phyloP scores from a whole-genome alignment of 2,113 vertebrate genomes.

The Talpa occidentalis region DNA sequence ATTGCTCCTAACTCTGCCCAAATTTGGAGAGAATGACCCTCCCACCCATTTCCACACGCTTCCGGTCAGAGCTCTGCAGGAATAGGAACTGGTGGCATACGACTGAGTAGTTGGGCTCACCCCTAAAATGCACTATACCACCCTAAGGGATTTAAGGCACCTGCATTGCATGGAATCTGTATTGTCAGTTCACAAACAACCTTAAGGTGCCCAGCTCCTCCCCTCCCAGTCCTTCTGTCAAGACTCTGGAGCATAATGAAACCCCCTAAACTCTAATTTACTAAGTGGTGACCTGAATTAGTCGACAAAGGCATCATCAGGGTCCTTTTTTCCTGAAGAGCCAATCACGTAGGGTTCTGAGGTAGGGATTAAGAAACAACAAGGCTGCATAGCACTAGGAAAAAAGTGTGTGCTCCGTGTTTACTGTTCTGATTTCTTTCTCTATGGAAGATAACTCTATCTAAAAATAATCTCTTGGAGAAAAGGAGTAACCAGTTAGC shows the following conservation, averaged over 20 bases:
- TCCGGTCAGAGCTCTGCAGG: neutral
- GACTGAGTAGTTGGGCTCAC: neutral
- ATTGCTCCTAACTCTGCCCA: too few relatives aligned
- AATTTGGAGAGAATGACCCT: neutral
- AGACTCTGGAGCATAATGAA: neutral
- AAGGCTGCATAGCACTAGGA: neutral
- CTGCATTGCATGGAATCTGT: neutral
- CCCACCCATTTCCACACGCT: neutral
- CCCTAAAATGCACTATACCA: neutral
- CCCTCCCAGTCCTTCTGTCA: neutral
- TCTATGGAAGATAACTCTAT: neutral
- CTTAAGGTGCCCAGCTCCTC: neutral
- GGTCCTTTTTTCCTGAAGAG: neutral
- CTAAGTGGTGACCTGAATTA: neutral
- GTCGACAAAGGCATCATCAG: neutral
- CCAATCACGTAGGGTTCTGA: rapidly evolving
- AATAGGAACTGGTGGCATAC: neutral
- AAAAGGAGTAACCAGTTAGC: neutral
- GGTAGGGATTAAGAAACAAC: neutral
- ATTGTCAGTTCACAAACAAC: neutral
- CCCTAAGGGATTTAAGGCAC: neutral
- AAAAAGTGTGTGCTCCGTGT: neutral
- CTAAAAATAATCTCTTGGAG: neutral
- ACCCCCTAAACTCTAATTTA: neutral
- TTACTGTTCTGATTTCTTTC: neutral